phyloP scores from a whole-genome alignment of 2,888 invertebrate genomes.

The Gymnocheta viridis region DNA sequence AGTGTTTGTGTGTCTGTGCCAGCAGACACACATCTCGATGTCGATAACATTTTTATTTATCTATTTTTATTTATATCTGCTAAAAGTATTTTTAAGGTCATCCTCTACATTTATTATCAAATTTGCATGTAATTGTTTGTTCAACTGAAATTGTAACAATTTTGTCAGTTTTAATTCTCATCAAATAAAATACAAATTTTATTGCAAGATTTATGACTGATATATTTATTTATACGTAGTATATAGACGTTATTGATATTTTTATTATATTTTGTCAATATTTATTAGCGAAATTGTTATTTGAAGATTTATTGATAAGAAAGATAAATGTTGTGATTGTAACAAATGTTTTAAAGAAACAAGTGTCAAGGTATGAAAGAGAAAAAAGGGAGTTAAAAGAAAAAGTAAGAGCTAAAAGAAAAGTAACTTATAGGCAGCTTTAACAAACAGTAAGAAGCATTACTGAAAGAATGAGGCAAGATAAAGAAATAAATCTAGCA shows the following conservation, averaged over 20 bases:
- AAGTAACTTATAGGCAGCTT: too few species aligned
- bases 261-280: constrained; percentile 47
- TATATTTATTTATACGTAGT: neutral
- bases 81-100: constrained; percentile 48
- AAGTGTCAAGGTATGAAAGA: neutral
- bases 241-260: neutral
- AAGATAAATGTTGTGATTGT: constrained; percentile 41
- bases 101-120: constrained; percentile 58
- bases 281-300: constrained; percentile 35
- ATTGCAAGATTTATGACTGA: constrained; percentile 54
- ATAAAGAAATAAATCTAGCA: too few species aligned
- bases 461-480: too few species aligned
- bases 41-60: neutral
- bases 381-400: neutral
- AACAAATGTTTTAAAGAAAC: neutral
- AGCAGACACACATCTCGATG: neutral
- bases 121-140: constrained; percentile 60
- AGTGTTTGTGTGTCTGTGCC: neutral
- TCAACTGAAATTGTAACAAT: constrained; percentile 46
- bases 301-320: constrained; percentile 18
- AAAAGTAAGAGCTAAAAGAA: too few species aligned
- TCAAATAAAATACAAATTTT: constrained; percentile 33
- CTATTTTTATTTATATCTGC: constrained; percentile 22
- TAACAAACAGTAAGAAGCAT: too few species aligned
- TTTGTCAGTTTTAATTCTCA: constrained; percentile 36